Percentiles rank a stretch among this genome's conserved stretches.
Conservation (phyloP, 2,888 invertebrate genomes). For the Macroteleia sp. region DNA sequence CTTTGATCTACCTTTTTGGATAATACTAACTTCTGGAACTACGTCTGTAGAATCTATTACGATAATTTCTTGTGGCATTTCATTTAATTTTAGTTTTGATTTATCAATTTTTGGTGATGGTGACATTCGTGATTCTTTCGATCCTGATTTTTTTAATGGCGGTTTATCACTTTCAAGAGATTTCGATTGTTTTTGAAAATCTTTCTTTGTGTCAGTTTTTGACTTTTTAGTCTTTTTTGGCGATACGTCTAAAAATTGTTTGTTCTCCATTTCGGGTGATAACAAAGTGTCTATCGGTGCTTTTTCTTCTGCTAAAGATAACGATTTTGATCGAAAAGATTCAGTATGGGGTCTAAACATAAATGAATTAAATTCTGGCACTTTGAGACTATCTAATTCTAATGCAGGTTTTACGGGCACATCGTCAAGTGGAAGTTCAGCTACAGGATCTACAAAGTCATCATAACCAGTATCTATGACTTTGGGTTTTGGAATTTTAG, state of each 20-base stretch:
- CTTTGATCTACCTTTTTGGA: slow-evolving; percentile 82
- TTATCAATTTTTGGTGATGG: slow-evolving; percentile 80
- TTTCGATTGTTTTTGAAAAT: slow-evolving; percentile 82
- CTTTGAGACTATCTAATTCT: slow-evolving; percentile 81
- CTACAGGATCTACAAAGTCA: slow-evolving; percentile 83
- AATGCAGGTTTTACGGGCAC: slow-evolving; percentile 80
- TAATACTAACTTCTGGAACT: slow-evolving; percentile 80
- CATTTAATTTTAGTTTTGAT: slow-evolving; percentile 80
- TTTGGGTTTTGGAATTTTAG: slow-evolving; percentile 75
- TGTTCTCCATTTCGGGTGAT: slow-evolving; percentile 81
- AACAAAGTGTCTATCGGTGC: slow-evolving; percentile 81
- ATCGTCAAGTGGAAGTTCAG: slow-evolving; percentile 81
- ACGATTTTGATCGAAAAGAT: slow-evolving; percentile 80
- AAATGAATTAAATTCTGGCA: slow-evolving; percentile 81
- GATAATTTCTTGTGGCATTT: slow-evolving; percentile 83
- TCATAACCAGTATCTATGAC: slow-evolving; percentile 82
- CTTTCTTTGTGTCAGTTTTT: slow-evolving; percentile 79
- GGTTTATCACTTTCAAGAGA: slow-evolving; percentile 82
- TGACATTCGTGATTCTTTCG: slow-evolving; percentile 77
- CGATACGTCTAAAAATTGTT: slow-evolving; percentile 80
- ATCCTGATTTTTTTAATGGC: slow-evolving; percentile 77
- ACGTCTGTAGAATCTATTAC: slow-evolving; percentile 82
- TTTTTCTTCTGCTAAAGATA: slow-evolving; percentile 82
- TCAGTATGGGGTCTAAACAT: slow-evolving; percentile 81
- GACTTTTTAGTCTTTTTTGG: slow-evolving; percentile 77